A percentile compares a stretch with the other conserved stretches of the same genome.
These are phyloP conservation scores for Maconellicoccus hirsutus DNA, from an alignment of 1,140 invertebrate genomes.

Conservation along the genomic window DNA sequence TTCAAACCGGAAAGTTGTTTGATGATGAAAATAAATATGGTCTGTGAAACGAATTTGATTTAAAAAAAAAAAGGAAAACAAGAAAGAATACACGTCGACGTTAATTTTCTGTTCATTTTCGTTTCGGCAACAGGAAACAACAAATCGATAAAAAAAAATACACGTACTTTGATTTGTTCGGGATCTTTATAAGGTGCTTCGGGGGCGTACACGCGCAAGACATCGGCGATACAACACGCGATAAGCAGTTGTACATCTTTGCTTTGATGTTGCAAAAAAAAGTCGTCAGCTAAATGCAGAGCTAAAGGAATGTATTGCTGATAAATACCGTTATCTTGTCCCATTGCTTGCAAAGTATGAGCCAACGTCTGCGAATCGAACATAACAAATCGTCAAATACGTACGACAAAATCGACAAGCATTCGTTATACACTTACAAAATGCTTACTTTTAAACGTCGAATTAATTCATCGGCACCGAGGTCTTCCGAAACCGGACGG, in stretches of 20 bases:
- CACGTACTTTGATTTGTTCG: conserved; percentile 68
- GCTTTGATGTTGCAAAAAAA: conserved; percentile 78
- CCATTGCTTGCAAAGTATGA: conserved; percentile 90
- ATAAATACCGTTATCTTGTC: conserved; percentile 85
- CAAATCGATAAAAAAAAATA: neutral
- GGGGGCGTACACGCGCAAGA: conserved; percentile 94
- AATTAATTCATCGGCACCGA: conserved; percentile 89
- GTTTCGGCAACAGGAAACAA: no score
- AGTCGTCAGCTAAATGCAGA: conserved; percentile 84
- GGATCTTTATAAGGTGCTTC: conserved; percentile 94
- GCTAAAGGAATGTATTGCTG: conserved; percentile 87
- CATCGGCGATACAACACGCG: conserved; percentile 94
- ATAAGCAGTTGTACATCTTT: conserved; percentile 89
- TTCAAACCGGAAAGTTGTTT: conserved; percentile 85
- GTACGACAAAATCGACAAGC: neutral
- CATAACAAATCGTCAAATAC: no score
- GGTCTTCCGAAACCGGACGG: conserved; percentile 77
- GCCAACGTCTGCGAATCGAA: conserved; percentile 54
- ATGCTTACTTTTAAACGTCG: conserved; percentile 75
- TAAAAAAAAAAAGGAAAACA: neutral
- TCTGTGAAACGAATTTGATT: conserved; percentile 39
- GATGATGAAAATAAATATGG: conserved; percentile 91
- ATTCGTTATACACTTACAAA: neutral
- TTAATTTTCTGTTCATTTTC: conserved; percentile 23
- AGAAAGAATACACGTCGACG: neutral